Base-by-base conservation (phyloP, 2,797 vertebrate species). In the Staurois parvus region DNA sequence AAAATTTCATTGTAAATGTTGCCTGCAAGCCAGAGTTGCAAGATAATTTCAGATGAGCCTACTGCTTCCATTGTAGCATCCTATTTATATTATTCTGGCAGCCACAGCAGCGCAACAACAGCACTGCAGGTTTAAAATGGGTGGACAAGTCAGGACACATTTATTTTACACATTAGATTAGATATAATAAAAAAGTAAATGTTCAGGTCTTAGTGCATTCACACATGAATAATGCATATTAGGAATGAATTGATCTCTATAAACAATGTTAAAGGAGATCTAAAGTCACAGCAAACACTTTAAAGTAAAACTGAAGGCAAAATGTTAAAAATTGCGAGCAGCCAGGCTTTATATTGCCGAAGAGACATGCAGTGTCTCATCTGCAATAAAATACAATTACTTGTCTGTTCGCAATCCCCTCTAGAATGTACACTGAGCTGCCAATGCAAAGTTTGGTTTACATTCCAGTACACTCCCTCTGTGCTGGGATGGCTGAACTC, bases 1-100 rank as follows among this genome's bases (percentile, higher is more conserved):
- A 79, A 82, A 70, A 82, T 48, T 48, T 82, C 28, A 82, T 82
- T 82, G 74, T n/a, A 72, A 81, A 82, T 72, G 52, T 77, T 64
- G 26, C 62, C 32, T 62, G 45, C 72, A 62, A 68, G 45, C 48
- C 21, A 72, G 66, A 56, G 52, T 30, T 77, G 40, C 48, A 72
- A 86, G 69, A 40, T 72, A 82, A 82, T 76, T 82, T 74, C 73
- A 78, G 26, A 28, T 30, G 62, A 59, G 21, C 70, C 10, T 32
- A 80, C 24, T 28, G 37, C 26, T 85, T 81, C 30, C 56, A 83
- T 28, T 72, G 24, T 64, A 73, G 79, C 52, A 64, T 8, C 79
- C 37, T 73, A 72, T 73, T 81, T 81, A 59, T 73, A 73, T 64
- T 59, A 56, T 56, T 48, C 79, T 81, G 79, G 52, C 68, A 56